phyloP scores from a whole-genome alignment of 2,797 vertebrate species.

The Protosalanx chinensis region DNA sequence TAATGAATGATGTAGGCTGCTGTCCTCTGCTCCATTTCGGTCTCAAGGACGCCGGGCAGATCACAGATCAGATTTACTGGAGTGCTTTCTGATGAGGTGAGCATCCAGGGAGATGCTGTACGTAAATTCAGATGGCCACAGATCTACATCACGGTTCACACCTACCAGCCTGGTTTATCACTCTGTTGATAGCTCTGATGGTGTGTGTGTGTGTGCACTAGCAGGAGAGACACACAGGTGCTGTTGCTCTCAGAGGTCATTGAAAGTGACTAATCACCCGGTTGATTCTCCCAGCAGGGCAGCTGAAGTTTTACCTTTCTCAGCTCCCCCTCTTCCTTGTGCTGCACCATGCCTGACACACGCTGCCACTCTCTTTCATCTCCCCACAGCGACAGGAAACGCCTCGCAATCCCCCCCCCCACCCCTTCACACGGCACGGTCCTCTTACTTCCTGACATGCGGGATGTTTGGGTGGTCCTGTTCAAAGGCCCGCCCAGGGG shows the following conservation, averaged over 20 bases:
- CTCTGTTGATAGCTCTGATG: neutral
- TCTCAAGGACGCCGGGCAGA: conserved; percentile 1
- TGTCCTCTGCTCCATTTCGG: neutral
- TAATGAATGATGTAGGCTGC: neutral
- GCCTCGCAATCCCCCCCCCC: neutral
- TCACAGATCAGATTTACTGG: neutral
- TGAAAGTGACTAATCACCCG: neutral
- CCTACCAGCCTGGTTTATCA: neutral
- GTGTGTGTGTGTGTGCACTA: neutral
- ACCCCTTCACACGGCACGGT: too few species aligned
- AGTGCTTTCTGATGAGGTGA: neutral
- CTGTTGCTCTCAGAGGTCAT: neutral
- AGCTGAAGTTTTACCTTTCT: neutral
- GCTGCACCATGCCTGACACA: neutral
- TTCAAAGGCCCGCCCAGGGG: neutral
- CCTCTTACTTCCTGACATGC: too few species aligned
- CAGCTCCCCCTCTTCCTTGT: neutral
- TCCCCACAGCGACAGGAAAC: neutral
- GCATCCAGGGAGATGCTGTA: neutral
- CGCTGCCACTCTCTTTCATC: neutral
- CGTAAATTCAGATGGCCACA: neutral
- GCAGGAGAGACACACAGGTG: neutral
- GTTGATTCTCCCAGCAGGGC: neutral
- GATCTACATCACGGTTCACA: neutral
- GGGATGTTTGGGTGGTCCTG: neutral